Conservation (phyloP, 2,797 vertebrate species). For the Falco biarmicus region DNA sequence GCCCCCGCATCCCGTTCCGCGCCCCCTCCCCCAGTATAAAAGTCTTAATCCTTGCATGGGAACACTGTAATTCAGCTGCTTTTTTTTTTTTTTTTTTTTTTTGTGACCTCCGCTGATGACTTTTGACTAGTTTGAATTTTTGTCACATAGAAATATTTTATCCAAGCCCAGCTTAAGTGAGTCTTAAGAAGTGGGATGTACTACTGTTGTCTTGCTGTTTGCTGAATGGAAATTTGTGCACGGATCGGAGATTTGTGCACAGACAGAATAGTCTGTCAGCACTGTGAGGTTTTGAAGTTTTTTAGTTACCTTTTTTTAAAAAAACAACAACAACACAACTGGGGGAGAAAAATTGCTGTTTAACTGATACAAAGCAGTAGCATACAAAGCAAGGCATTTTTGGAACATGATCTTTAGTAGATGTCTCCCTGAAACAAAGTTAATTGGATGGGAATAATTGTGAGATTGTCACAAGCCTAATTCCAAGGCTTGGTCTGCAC, state of each 20-base stretch:
- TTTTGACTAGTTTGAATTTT: not conserved
- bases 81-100: not conserved
- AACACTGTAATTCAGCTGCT: not conserved
- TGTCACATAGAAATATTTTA: not conserved
- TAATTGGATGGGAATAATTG: not conserved
- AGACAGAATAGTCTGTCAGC: too few relatives aligned
- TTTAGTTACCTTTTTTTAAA: not conserved
- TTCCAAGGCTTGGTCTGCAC: not conserved
- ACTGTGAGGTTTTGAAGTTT: not conserved
- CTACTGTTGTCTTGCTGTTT: not conserved
- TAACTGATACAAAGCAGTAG: not conserved
- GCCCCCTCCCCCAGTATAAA: not conserved
- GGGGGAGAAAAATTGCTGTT: not conserved
- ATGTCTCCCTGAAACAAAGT: not conserved
- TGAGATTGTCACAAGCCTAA: fast-evolving
- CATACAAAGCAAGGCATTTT: not conserved
- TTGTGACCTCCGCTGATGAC: not conserved
- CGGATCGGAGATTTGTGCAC: not conserved
- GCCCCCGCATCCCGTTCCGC: too few relatives aligned
- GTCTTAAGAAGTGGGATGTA: not conserved
- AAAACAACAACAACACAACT: not conserved
- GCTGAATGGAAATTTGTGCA: not conserved
- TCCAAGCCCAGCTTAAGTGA: not conserved
- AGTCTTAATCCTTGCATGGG: not conserved
- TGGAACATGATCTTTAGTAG: not conserved